A percentile compares a stretch with the other conserved stretches of the same genome.
phyloP scores from a whole-genome alignment of 2,113 vertebrate genomes.

The Nesogale talazaci region DNA sequence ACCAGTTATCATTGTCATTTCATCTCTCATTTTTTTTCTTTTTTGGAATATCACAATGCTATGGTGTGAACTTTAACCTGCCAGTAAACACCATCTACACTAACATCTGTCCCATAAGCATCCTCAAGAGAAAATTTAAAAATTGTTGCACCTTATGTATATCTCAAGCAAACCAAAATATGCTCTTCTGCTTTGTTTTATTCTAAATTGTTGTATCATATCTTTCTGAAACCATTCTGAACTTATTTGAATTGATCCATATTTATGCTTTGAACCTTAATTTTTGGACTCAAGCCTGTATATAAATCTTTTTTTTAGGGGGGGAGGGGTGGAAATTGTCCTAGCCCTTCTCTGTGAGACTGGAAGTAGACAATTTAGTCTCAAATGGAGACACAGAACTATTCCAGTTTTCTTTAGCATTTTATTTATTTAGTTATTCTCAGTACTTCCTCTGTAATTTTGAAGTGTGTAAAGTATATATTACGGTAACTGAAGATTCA shows the following conservation, averaged over 20 bases:
- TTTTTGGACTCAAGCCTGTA: conserved; percentile 90
- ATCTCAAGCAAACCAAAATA: conserved; percentile 91
- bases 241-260: conserved; percentile 88
- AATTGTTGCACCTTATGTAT: conserved; percentile 90
- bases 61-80: conserved; percentile 84
- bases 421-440: conserved; percentile 89
- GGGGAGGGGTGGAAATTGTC: conserved; percentile 69
- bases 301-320: conserved; percentile 85
- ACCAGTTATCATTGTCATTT: conserved; percentile 77
- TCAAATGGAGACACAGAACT: conserved; percentile 85
- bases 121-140: conserved; percentile 82
- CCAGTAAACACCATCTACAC: conserved; percentile 84
- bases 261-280: conserved; percentile 90
- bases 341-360: conserved; percentile 85
- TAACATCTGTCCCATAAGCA: conserved; percentile 83
- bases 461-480: conserved; percentile 82
- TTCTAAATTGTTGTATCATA: conserved; percentile 89
- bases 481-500: conserved; percentile 83
- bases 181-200: conserved; percentile 87
- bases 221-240: conserved; percentile 88
- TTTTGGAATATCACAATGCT: conserved; percentile 84
- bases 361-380: conserved; percentile 84
- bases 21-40: conserved; percentile 81
- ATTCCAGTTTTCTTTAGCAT: conserved; percentile 84
- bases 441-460: conserved; percentile 81